Percentiles rank a stretch among this genome's conserved stretches.
These are phyloP conservation scores for Hystrix cristata DNA, from an alignment of 2,113 vertebrate species.

Conservation along the genomic window DNA sequence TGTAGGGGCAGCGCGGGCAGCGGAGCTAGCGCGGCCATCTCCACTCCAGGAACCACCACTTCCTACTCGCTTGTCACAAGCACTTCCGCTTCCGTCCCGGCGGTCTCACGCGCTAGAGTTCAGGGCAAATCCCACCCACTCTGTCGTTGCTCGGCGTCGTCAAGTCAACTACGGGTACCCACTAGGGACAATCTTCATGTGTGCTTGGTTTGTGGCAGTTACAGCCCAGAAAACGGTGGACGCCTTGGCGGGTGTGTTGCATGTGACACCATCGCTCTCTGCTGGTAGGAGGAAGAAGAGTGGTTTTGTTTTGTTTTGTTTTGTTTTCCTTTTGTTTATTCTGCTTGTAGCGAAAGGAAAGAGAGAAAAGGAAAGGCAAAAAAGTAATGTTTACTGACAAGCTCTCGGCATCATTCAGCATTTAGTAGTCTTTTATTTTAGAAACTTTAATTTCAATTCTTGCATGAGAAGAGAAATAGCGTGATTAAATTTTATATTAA, in stretches of 20 bases:
- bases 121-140: background rate
- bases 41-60: background rate
- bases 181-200: background rate
- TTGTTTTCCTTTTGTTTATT: background rate
- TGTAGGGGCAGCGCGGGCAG: conserved; percentile 90
- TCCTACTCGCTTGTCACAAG: background rate
- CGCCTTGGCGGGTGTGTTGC: rapidly evolving
- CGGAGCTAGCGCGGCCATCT: conserved; percentile 87
- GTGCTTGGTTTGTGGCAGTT: background rate
- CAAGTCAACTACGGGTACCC: background rate
- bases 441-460: conserved; percentile 13
- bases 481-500: background rate
- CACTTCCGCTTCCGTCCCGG: conserved; percentile 87
- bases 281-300: background rate
- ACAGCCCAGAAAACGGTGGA: rapidly evolving
- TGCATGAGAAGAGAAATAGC: background rate
- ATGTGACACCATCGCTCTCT: conserved; percentile 53
- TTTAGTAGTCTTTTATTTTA: background rate
- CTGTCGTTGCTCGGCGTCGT: background rate
- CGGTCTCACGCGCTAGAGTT: rapidly evolving
- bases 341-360: background rate
- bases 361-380: background rate
- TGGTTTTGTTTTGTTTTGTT: background rate
- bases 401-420: background rate
- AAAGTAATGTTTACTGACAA: background rate